A percentile compares a stretch with the other conserved stretches of the same genome.
Conservation (phyloP, 2,888 invertebrate genomes). For the Troides aeacus region DNA sequence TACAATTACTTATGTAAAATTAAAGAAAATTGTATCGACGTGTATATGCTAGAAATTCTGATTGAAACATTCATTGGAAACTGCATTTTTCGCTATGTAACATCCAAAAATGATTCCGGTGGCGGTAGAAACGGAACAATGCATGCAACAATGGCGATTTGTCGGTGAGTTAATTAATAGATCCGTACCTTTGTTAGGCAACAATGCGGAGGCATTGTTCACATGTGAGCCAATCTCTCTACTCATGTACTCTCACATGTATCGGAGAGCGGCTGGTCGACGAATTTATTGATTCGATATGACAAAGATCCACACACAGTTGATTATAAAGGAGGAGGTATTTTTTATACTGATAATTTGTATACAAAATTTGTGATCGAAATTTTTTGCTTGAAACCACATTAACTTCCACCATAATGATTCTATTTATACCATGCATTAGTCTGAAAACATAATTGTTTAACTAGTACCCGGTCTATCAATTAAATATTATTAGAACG, state of each 20-base stretch:
- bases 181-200: constrained; percentile 49
- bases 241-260: constrained; percentile 4
- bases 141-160: constrained; percentile 42
- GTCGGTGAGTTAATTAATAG: constrained; percentile 60
- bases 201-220: constrained; percentile 43
- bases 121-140: constrained; percentile 15
- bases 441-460: no score
- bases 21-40: no score
- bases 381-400: no score
- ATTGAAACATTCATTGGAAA: background rate
- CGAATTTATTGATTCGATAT: constrained; percentile 18
- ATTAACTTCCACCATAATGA: no score
- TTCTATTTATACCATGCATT: no score
- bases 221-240: constrained; percentile 15
- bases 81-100: background rate
- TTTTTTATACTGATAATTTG: background rate
- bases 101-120: constrained; percentile 8
- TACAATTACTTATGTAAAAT: no score
- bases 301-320: background rate
- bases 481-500: no score
- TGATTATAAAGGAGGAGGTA: background rate
- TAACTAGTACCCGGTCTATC: no score
- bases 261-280: background rate
- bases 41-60: background rate
- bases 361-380: no score